These are phyloP conservation scores for Mystacornis crossleyi DNA, from an alignment of 2,113 vertebrate species.

Conservation along the genomic window DNA sequence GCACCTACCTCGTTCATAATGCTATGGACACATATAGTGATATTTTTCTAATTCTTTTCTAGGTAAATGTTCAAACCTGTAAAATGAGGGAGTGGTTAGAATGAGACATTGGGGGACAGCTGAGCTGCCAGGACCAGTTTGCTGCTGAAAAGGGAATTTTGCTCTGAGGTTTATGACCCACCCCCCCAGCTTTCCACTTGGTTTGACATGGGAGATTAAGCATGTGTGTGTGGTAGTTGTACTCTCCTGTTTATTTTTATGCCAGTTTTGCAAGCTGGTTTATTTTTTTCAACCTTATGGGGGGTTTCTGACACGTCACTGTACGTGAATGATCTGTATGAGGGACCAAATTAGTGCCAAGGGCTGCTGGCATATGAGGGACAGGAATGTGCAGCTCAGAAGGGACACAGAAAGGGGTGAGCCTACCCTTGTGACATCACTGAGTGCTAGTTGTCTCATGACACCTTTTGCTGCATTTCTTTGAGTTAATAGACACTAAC, in stretches of 20 bases:
- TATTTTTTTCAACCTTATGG: neutral
- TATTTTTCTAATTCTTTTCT: neutral
- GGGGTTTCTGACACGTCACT: neutral
- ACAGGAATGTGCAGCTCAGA: neutral
- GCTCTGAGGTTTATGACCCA: neutral
- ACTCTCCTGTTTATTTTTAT: neutral
- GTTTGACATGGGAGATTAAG: neutral
- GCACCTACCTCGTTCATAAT: neutral
- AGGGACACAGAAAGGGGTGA: neutral
- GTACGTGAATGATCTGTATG: neutral
- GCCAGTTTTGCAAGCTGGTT: neutral
- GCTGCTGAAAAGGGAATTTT: neutral
- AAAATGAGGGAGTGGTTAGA: neutral
- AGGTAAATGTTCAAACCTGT: neutral
- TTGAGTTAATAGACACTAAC: neutral
- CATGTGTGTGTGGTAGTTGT: rapidly evolving
- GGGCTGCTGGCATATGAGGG: neutral
- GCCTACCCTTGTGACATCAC: neutral
- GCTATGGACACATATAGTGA: neutral
- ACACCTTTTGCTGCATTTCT: neutral
- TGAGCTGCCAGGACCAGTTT: neutral
- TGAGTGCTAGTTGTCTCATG: neutral
- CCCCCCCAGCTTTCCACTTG: rapidly evolving
- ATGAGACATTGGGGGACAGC: neutral
- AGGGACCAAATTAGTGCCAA: neutral